These are phyloP conservation scores for Redunca redunca DNA, from an alignment of 2,113 vertebrate species.

Conservation along the genomic window DNA sequence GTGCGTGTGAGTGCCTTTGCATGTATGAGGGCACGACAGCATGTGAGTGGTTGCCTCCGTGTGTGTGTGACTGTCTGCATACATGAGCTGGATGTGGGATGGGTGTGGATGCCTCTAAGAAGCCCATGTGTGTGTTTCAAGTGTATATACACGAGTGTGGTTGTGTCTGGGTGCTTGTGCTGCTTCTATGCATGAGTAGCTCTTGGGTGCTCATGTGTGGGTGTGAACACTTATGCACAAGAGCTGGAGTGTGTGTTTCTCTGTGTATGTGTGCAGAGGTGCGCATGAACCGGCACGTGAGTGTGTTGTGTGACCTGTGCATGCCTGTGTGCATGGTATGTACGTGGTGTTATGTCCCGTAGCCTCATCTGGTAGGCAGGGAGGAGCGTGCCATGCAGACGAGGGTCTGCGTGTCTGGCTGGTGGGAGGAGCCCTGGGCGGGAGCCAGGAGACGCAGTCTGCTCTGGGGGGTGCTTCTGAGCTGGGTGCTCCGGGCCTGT, in stretches of 20 bases:
- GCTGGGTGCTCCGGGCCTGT: neutral
- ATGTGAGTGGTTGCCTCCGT: neutral
- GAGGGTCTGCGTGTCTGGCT: neutral
- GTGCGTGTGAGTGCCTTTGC: neutral
- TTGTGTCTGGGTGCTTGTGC: neutral
- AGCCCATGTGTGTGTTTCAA: neutral
- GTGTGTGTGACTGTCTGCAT: neutral
- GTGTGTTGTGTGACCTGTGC: accelerated
- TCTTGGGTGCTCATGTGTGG: neutral
- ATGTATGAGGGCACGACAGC: neutral
- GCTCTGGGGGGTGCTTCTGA: neutral
- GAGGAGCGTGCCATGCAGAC: neutral
- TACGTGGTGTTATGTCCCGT: neutral
- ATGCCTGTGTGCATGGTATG: neutral
- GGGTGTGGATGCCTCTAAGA: neutral
- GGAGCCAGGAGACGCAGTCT: neutral
- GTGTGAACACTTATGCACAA: neutral
- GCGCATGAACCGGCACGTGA: neutral
- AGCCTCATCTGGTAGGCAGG: neutral
- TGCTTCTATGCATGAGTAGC: neutral
- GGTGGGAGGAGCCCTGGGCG: neutral
- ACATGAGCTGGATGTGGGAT: neutral
- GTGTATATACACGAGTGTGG: neutral
- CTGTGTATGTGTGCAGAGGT: neutral
- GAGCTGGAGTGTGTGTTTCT: neutral